Conservation (phyloP, 2,113 vertebrate genomes). For the Scortum barcoo region DNA sequence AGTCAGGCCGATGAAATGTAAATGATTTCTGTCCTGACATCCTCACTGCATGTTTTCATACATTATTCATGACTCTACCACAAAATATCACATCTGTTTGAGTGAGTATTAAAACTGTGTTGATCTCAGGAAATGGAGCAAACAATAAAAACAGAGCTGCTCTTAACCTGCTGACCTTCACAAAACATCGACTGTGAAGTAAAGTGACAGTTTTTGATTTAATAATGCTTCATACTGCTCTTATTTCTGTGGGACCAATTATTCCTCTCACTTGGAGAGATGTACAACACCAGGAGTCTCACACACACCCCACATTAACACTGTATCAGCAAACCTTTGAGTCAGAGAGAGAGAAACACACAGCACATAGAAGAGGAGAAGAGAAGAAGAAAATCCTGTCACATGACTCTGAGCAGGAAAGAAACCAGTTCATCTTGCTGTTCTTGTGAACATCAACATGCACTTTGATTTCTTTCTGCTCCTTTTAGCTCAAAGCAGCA, state of each 20-base stretch:
- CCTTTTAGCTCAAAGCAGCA: not conserved
- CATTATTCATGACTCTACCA: constrained; percentile 43
- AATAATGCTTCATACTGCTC: constrained; percentile 28
- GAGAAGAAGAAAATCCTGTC: not conserved
- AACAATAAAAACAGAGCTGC: not conserved
- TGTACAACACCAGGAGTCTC: constrained; percentile 19
- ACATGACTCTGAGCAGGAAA: not conserved
- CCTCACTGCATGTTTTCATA: constrained; percentile 14
- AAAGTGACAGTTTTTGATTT: constrained; percentile 46
- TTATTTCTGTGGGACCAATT: constrained; percentile 63
- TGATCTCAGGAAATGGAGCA: constrained; percentile 1
- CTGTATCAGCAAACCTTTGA: not conserved
- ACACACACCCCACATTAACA: constrained; percentile 14
- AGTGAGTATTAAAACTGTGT: not conserved
- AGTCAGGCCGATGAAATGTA: too few species aligned
- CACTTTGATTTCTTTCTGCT: not conserved
- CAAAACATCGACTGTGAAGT: not conserved
- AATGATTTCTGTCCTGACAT: constrained; percentile 14
- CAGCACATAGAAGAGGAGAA: not conserved
- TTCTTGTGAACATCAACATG: constrained; percentile 2
- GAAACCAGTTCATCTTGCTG: not conserved
- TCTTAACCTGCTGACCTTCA: not conserved
- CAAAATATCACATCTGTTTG: not conserved
- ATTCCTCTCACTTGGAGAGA: constrained; percentile 19
- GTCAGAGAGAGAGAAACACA: not conserved